A percentile compares a stretch with the other conserved stretches of the same genome.
Conservation (phyloP, 2,797 vertebrate genomes). For the Garrulus glandarius region DNA sequence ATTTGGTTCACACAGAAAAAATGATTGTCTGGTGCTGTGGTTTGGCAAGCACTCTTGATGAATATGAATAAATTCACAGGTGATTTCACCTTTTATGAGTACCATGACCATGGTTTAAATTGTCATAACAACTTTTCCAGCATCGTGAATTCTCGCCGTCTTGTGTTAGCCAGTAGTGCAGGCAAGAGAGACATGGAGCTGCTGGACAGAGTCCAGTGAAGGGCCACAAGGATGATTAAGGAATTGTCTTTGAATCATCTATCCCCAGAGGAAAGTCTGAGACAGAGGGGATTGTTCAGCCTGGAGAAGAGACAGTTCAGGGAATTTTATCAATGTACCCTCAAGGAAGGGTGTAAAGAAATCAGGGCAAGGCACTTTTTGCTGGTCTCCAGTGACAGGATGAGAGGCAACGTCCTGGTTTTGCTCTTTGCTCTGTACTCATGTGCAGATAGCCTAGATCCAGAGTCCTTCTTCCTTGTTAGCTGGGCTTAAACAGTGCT, state of each 20-base stretch:
- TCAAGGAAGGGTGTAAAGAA: neutral
- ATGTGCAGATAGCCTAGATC: neutral
- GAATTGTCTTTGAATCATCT: neutral
- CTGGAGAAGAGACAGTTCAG: neutral
- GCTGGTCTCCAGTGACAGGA: neutral
- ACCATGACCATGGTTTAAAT: neutral
- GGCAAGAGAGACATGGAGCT: neutral
- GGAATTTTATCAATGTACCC: neutral
- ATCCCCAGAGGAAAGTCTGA: neutral
- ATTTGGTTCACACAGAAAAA: slow-evolving; percentile 48
- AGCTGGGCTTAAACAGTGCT: neutral
- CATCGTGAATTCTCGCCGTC: neutral
- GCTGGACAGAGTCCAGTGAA: neutral
- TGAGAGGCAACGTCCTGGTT: neutral
- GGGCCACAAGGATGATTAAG: neutral
- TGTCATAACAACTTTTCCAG: neutral
- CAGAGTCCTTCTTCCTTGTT: neutral
- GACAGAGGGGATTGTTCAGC: neutral
- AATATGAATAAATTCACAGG: slow-evolving; percentile 49
- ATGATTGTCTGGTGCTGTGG: slow-evolving; percentile 35
- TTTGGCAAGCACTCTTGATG: slow-evolving; percentile 41
- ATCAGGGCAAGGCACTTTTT: neutral
- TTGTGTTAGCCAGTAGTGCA: neutral
- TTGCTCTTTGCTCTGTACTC: neutral
- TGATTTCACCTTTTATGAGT: slow-evolving; percentile 37